A percentile compares a stretch with the other conserved stretches of the same genome.
Conservation (phyloP, 2,113 vertebrate species). For the Synodontis membranacea region DNA sequence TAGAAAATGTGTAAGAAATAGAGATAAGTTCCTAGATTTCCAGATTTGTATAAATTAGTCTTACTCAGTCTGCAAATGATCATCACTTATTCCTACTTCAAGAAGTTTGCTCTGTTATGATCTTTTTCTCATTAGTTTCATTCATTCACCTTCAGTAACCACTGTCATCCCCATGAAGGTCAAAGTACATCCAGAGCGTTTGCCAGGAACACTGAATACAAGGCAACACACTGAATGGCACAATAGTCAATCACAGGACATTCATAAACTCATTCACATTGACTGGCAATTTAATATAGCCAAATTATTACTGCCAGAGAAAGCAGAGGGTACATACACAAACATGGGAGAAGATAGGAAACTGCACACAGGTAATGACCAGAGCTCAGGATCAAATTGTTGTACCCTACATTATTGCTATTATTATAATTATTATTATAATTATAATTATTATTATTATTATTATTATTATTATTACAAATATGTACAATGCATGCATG, state of each 20-base stretch:
- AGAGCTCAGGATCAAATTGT: constrained; percentile 6
- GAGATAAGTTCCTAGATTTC: neutral
- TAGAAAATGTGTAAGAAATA: neutral
- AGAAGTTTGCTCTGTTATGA: neutral
- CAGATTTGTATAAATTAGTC: neutral
- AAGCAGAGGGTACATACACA: neutral
- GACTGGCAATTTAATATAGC: neutral
- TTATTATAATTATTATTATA: neutral
- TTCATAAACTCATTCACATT: neutral
- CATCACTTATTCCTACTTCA: constrained; percentile 17
- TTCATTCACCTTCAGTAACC: neutral
- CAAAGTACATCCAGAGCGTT: neutral
- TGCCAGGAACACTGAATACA: neutral
- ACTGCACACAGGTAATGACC: neutral
- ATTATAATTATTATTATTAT: neutral
- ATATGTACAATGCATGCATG: neutral
- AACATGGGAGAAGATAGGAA: neutral
- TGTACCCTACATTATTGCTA: neutral
- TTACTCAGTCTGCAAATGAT: constrained; percentile 9
- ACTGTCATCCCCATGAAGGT: neutral
- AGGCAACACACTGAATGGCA: neutral
- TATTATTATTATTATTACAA: neutral
- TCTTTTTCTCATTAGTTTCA: neutral
- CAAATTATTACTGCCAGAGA: neutral
- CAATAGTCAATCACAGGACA: neutral